Evolutionary conservation across 2,888 invertebrate species (phyloP), one percentile per base, ranked within the genome.

Genomic region (Polydesmus complanatus): DNA sequence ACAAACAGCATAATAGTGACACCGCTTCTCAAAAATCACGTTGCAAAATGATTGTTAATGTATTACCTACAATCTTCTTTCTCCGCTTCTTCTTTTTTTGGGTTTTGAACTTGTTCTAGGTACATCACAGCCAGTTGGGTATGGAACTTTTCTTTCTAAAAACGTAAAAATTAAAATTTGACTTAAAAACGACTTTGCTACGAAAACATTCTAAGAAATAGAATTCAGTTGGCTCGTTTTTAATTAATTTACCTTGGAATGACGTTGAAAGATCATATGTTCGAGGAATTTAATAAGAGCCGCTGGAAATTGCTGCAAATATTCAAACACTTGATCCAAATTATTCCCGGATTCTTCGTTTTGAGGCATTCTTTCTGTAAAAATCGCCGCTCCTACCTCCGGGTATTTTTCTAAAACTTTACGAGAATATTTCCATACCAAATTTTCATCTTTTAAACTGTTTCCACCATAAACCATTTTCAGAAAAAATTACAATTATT

Each of bases 71-170:
- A n/a, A n/a, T n/a, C 22, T 61, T 61, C 62, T 11, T 48, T 18
- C 11, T 53, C 59, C 55, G 68, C 68, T 54, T 70, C 69, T 11
- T 66, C 65, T 59, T 65, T 67, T 27, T 67, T 66, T 5, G 67
- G 65, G 68, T 69, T 69, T 65, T 69, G 68, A 22, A 78, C 74
- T 56, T 70, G 64, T 56, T 78, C 77, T 64, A 78, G 67, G 66
- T 78, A 78, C 56, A 77, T 67, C 14, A 76, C 72, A 8, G 76
- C 76, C 58, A 78, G 67, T 63, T 76, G 76, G 0, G 78, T 78
- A 66, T 78, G 78, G 65, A 74, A 76, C 64, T 74, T 75, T 67
- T 77, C 77, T 68, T 74, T 74, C 76, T 76, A 69, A 3, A 68
- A 68, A 54, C 56, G 56, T 27, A 60, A 62, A 49, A 27, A n/a